Evolutionary conservation across 2,888 invertebrate genomes (phyloP), one percentile per base, ranked within the genome.

Genomic region (Flexamia atlantica): DNA sequence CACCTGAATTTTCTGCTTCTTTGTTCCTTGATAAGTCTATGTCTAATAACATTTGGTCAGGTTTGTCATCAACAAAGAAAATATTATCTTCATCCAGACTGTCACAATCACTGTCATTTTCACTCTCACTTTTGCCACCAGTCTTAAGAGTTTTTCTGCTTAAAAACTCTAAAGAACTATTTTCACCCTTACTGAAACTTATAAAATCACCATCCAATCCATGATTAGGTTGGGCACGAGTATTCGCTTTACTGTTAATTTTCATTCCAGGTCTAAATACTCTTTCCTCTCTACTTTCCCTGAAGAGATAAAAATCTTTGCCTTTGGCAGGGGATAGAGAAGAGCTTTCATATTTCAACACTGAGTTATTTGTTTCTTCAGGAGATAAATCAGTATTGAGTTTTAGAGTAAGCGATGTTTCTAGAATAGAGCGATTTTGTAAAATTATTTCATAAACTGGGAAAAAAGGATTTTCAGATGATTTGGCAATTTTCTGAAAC

Each of bases 401-500:
- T n/a, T 36, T 40, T 20, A 7, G 23, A n/a, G 20, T 17, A 40
- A 72, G 23, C 20, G 72, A 23, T 5, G 42, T 42, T 32, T 36
- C 42, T 3, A 72, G 20, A 32, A 10, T 7, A 3, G 32, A 25
- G 7, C 30, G 72, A 42, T 72, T 72, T 40, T 72, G 20, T n/a
- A 42, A 72, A n/a, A 20, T 14, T 36, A 72, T 40, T 23, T 25
- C 14, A 23, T 72, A 40, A 4, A 72, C 14, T 23, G 72, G 42
- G 20, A 20, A 72, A 42, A 72, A 72, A 28, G 25, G 36, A 36
- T 72, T 72, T 23, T 36, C 25, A 30, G 40, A 91, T 82, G 72
- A 90, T 89, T 85, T 86, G 28, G 74, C 90, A 85, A 83, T 28
- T 85, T 36, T 70, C 74, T 76, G 32, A 64, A 82, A 60, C 76